Evolutionary conservation across 30 jellyfish, hydroid and myxozoan species (phyloP), one percentile per base, ranked within the genome.

Genomic region (Pseudorhiza aurosa): DNA sequence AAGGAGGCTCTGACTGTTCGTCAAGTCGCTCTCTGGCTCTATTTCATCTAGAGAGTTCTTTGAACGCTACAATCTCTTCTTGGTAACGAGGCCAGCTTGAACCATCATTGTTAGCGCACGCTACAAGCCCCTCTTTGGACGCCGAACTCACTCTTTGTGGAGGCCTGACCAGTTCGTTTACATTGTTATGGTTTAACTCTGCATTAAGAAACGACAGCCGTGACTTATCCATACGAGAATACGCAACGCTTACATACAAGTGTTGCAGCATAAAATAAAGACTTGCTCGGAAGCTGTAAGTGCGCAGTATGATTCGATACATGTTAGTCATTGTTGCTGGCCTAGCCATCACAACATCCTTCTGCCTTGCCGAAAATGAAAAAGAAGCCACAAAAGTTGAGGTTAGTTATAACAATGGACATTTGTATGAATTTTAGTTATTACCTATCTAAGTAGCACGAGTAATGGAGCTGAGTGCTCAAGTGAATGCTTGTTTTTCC

Each of bases 331-430:
- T 64, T 32, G 15, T 64, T 9, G 27, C 27, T 49, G 83, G 83
- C 83, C 83, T 70, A 70, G 70, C 83, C 69, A 30, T 70, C 9
- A 10, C 29, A 26, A 2, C 65, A n/a, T 30, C 24, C 8, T 8
- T 57, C 10, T n/a, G 39, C 8, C 22, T 25, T 19, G 83, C 70
- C 17, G 83, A 70, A 15, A 27, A 65, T 39, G 50, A 7, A 12
- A 39, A 53, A 21, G 14, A 53, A 53, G 36, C 36, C 33, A 4
- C 33, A n/a, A 53, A 53, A 22, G 10, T 3, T 6, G 67, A 70
- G 83, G 83, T 70, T 21, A 12, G 77, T 64, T 53, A 19, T 15
- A 12, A 6, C 14, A 53, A 15, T 53, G n/a, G n/a, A n/a, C n/a
- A n/a, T n/a, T n/a, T n/a, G n/a, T n/a, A n/a, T n/a, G n/a, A n/a